Percentiles rank a stretch among this genome's conserved stretches.
phyloP scores from a whole-genome alignment of 2,113 vertebrate species.

The Syrrhaptes paradoxus region DNA sequence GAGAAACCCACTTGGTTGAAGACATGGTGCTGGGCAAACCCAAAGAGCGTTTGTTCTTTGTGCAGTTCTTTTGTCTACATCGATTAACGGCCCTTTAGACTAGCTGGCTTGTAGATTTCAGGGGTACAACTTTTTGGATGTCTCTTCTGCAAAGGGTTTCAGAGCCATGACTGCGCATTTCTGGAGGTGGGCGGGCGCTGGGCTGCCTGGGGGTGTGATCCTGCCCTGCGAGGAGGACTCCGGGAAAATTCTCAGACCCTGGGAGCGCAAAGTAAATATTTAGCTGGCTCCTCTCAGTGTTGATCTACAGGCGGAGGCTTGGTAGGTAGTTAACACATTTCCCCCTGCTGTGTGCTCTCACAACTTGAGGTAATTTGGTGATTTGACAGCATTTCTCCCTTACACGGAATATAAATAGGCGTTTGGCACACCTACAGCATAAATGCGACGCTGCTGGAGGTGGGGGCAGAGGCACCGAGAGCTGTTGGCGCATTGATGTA shows the following conservation, averaged over 20 bases:
- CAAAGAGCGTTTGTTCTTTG: background rate
- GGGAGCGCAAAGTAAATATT: background rate
- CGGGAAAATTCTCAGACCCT: background rate
- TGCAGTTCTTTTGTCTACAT: fast-evolving
- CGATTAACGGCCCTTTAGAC: background rate
- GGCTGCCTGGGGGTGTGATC: background rate
- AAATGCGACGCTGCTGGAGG: background rate
- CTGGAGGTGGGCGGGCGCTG: background rate
- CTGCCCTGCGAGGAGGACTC: fast-evolving
- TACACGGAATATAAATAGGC: fast-evolving
- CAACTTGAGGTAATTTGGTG: background rate
- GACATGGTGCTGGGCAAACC: background rate
- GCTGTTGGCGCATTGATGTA: background rate
- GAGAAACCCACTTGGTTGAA: background rate
- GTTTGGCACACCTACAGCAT: background rate
- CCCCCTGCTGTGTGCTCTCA: background rate
- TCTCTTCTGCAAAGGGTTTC: background rate
- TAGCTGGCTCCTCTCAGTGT: background rate
- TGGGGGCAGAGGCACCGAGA: background rate
- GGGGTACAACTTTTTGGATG: background rate
- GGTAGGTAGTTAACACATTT: background rate
- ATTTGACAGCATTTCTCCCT: background rate
- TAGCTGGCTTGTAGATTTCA: background rate
- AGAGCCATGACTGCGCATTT: fast-evolving
- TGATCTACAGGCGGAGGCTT: background rate